phyloP scores from a whole-genome alignment of 2,888 invertebrate genomes.

The Volucella inflata region DNA sequence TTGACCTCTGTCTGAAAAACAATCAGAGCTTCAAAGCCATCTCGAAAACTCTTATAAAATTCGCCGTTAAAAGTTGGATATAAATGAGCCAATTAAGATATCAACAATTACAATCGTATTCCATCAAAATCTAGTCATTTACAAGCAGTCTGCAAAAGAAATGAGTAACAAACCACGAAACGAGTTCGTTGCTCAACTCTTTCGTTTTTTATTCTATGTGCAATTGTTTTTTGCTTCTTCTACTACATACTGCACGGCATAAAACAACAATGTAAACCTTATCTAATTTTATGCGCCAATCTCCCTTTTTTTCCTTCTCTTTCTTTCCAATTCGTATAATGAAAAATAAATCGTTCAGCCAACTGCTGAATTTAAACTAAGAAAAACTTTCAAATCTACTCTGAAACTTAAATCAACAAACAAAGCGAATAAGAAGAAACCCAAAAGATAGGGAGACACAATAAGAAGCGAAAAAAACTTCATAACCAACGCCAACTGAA shows the following conservation, averaged over 20 bases:
- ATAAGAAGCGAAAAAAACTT: constrained; percentile 23
- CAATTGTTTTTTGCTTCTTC: constrained; percentile 41
- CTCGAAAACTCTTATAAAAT: neutral
- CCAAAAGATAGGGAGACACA: neutral
- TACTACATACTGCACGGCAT: constrained; percentile 28
- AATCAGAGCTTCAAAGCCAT: constrained; percentile 15
- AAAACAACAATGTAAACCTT: constrained; percentile 57
- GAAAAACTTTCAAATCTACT: constrained; percentile 66
- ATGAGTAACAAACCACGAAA: constrained; percentile 4
- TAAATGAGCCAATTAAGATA: constrained; percentile 67
- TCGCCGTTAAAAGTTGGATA: constrained; percentile 44
- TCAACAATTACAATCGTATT: constrained; percentile 57
- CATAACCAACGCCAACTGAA: constrained; percentile 62
- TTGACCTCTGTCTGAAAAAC: constrained; percentile 26
- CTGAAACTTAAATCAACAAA: constrained; percentile 42
- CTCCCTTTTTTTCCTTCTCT: constrained; percentile 51
- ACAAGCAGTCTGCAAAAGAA: constrained; percentile 3
- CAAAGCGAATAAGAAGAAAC: constrained; percentile 27
- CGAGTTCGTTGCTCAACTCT: constrained; percentile 65
- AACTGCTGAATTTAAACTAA: constrained; percentile 20
- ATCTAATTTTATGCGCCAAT: constrained; percentile 69
- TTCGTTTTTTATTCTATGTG: constrained; percentile 37
- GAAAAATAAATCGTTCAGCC: constrained; percentile 13
- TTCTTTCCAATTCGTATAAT: constrained; percentile 3
- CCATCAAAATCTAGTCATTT: constrained; percentile 24